A percentile compares a stretch with the other conserved stretches of the same genome.
These are phyloP conservation scores for Cabera pusaria DNA, from an alignment of 2,888 invertebrate genomes.

Conservation along the genomic window DNA sequence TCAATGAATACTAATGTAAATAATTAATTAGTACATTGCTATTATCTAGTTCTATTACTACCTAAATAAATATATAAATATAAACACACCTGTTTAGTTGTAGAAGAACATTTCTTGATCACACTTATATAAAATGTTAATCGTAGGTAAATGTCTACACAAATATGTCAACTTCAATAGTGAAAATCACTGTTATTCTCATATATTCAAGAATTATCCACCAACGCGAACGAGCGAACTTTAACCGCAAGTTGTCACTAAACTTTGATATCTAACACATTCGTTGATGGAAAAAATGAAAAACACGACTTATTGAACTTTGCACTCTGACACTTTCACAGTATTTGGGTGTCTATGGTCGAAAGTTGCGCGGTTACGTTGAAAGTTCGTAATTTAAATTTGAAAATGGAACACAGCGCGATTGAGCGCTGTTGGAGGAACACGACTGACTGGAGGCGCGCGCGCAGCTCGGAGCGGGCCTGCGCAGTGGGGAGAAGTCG, in stretches of 20 bases:
- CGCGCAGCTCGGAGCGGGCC: slow-evolving; percentile 63
- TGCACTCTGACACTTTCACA: slow-evolving; percentile 51
- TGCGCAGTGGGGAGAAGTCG: slow-evolving; percentile 47
- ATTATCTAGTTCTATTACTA: neutral
- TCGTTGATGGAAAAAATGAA: slow-evolving; percentile 32
- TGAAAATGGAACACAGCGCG: slow-evolving; percentile 49
- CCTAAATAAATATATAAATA: slow-evolving; percentile 8
- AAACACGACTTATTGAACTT: slow-evolving; percentile 33
- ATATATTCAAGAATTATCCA: slow-evolving; percentile 46
- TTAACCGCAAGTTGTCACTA: slow-evolving; percentile 66
- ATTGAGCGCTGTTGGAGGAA: slow-evolving; percentile 58
- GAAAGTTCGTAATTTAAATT: slow-evolving; percentile 60
- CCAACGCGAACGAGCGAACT: slow-evolving; percentile 56
- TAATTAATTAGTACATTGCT: neutral
- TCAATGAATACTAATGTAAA: neutral
- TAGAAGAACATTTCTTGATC: neutral
- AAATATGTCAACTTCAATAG: slow-evolving; percentile 16
- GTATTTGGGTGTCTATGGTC: slow-evolving; percentile 31
- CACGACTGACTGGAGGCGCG: slow-evolving; percentile 75
- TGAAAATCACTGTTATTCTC: slow-evolving; percentile 31
- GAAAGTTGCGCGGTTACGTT: slow-evolving; percentile 46
- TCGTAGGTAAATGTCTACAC: slow-evolving; percentile 18
- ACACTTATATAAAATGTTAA: slow-evolving; percentile 6
- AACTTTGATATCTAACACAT: slow-evolving; percentile 49
- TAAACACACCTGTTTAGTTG: slow-evolving; percentile 37